Conservation (phyloP, 2,888 invertebrate species). For the Leptarthrus brevirostris region DNA sequence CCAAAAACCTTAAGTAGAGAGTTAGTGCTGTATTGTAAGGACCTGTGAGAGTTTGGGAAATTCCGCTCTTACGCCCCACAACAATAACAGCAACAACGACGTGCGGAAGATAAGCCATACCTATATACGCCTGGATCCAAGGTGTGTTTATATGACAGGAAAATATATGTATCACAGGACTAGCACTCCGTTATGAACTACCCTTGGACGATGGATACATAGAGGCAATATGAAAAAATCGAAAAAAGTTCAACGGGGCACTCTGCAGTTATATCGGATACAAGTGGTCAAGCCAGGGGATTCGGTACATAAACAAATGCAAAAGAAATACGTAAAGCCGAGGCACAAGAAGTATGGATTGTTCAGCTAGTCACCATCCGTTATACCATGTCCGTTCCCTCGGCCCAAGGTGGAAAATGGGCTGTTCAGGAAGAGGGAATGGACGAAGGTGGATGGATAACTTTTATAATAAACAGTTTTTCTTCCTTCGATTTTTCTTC, state of each 20-base stretch:
- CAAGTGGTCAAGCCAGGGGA: slow-evolving; percentile 32
- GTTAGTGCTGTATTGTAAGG: slow-evolving; percentile 38
- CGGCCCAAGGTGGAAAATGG: background rate
- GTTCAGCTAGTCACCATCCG: slow-evolving; percentile 21
- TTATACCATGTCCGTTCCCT: background rate
- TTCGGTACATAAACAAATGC: slow-evolving; percentile 35
- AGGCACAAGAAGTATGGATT: background rate
- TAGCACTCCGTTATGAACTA: slow-evolving; percentile 38
- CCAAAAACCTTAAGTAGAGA: slow-evolving; percentile 42
- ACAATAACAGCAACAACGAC: slow-evolving; percentile 39
- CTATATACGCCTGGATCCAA: slow-evolving; percentile 24
- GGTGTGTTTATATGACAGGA: slow-evolving; percentile 46
- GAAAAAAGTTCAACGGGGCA: slow-evolving; percentile 18
- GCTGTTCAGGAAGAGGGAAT: background rate
- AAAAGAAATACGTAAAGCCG: background rate
- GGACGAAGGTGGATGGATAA: slow-evolving; percentile 39
- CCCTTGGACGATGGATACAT: slow-evolving; percentile 45
- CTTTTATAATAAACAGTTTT: slow-evolving; percentile 52
- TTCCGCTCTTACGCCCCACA: slow-evolving; percentile 29
- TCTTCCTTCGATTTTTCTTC: slow-evolving; percentile 50
- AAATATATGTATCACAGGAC: slow-evolving; percentile 37
- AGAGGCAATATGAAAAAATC: slow-evolving; percentile 7
- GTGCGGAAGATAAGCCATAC: slow-evolving; percentile 28
- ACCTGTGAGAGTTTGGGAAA: slow-evolving; percentile 36
- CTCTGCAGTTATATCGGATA: slow-evolving; percentile 20